Percentiles rank a stretch among this genome's conserved stretches.
These are phyloP conservation scores for Enteromius anoplus DNA, from an alignment of 2,797 vertebrate species.

Conservation along the genomic window DNA sequence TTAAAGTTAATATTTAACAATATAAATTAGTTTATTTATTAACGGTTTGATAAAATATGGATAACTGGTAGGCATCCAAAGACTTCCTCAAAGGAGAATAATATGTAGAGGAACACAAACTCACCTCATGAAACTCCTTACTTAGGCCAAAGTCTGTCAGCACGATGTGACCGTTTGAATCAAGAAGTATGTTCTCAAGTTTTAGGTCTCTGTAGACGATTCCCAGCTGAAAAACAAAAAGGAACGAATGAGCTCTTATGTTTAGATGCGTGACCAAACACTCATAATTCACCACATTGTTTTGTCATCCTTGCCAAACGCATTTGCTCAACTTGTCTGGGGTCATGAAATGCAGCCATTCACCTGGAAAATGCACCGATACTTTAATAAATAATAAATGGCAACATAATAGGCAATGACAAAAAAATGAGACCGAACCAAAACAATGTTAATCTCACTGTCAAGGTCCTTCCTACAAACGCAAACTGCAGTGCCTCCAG, in stretches of 20 bases:
- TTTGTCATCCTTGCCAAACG: neutral
- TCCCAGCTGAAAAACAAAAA: constrained; percentile 83
- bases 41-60: constrained; percentile 49
- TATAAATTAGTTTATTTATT: neutral
- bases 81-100: neutral
- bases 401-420: constrained; percentile 22
- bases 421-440: constrained; percentile 17
- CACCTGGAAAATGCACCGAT: constrained; percentile 21
- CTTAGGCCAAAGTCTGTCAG: constrained; percentile 98
- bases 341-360: constrained; percentile 26
- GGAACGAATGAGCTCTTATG: constrained; percentile 28
- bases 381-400: constrained; percentile 41
- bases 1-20: too few relatives aligned
- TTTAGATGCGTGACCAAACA: constrained; percentile 17
- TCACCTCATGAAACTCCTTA: constrained; percentile 98
- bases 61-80: constrained; percentile 47
- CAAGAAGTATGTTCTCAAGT: constrained; percentile 96
- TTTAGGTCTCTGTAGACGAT: constrained; percentile 98
- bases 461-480: constrained; percentile 33
- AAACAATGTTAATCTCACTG: constrained; percentile 43
- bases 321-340: neutral
- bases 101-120: neutral
- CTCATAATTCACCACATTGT: neutral
- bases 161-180: constrained; percentile 93
- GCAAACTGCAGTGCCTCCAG: neutral